Base-by-base conservation (phyloP, 2,888 invertebrate genomes). In the Sceliomorpha sp. region DNA sequence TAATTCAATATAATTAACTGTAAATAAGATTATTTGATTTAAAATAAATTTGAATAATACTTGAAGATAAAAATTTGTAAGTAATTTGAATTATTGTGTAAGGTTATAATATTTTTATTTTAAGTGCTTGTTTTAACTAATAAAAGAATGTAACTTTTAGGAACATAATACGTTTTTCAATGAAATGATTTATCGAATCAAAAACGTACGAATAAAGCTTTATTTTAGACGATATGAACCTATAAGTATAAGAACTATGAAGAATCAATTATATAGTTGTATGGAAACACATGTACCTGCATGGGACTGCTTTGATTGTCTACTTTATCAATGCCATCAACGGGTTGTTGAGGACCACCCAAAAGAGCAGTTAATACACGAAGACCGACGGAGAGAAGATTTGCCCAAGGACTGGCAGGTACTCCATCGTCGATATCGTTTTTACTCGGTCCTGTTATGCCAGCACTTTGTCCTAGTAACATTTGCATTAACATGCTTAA, bases 281-380 rank as follows among this genome's bases (percentile, higher is more conserved):
- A 4, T 20, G 20, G 5, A 20, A 20, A 20, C 20, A 20, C 20
- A 75, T 70, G 85, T 92, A 96, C 96, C 95, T 96, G 96, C 94
- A 96, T 94, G 64, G 96, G 96, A 70, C 93, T 93, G 82, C 94
- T 95, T 45, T 89, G 89, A 86, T 95, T 95, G 89, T 96, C 96
- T 59, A 96, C 95, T 89, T 96, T 96, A 88, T 97, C 96, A 88
- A 96, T 96, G 59, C 95, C 95, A 83, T 95, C 95, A 79, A 92
- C 90, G 40, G 89, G 92, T 37, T 92, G 92, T 26, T 92, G 93
- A 14, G 91, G 92, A 26, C 93, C 93, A 45, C 96, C 95, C 58
- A 97, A 90, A 76, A 96, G 91, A 27, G 95, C 95, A 17, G 95
- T 94, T 70, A 97, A 91, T 81, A 97, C 94, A 89, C 95, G 94